These are phyloP conservation scores for Teleogryllus occipitalis DNA, from an alignment of 1,140 invertebrate species.

Conservation along the genomic window DNA sequence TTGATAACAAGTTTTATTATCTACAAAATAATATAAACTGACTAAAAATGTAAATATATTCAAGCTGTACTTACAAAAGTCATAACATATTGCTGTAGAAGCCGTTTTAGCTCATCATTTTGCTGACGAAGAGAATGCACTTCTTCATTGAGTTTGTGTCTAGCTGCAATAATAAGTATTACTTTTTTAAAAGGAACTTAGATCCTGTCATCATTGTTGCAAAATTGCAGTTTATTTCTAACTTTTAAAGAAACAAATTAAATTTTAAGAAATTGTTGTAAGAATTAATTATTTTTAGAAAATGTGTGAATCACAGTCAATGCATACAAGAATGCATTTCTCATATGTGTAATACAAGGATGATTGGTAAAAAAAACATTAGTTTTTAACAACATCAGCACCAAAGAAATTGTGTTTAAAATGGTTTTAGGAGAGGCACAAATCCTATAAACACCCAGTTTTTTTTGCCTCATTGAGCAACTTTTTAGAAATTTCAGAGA, in stretches of 20 bases:
- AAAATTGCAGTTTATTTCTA: not conserved
- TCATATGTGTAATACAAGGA: not conserved
- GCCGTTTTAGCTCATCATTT: slow-evolving; percentile 43
- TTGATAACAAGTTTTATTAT: too few species aligned
- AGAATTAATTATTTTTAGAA: not conserved
- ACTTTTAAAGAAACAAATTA: not conserved
- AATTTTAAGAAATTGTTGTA: not conserved
- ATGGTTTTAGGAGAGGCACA: not conserved
- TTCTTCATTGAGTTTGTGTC: slow-evolving; percentile 40
- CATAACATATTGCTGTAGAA: slow-evolving; percentile 34
- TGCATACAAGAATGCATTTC: not conserved
- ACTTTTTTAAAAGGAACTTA: not conserved
- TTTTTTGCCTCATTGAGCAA: too few species aligned
- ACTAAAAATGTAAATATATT: too few species aligned
- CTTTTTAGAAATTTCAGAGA: too few species aligned
- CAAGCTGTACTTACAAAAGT: slow-evolving; percentile 12
- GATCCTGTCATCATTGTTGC: not conserved
- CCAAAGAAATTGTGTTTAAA: not conserved
- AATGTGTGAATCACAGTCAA: not conserved
- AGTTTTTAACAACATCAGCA: not conserved
- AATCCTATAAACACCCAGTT: too few species aligned
- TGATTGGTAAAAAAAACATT: not conserved
- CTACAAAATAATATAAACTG: too few species aligned
- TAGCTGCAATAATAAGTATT: slow-evolving; percentile 2
- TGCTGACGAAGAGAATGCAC: slow-evolving; percentile 41